These are phyloP conservation scores for Elachura formosa DNA, from an alignment of 2,113 vertebrate genomes.

Conservation along the genomic window DNA sequence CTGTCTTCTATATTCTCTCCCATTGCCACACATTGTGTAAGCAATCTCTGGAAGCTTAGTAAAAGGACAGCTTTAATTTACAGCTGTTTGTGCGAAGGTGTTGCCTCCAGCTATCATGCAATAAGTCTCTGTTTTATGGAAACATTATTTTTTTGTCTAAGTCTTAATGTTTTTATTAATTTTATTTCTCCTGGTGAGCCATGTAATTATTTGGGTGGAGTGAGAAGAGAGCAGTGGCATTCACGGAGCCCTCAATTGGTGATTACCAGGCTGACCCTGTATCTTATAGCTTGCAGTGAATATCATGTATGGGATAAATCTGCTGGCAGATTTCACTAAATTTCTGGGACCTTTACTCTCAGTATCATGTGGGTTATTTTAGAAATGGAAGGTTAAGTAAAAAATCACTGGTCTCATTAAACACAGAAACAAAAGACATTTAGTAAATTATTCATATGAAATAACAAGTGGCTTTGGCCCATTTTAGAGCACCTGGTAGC, in stretches of 20 bases:
- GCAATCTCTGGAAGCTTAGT: conserved; percentile 47
- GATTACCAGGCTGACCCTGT: background rate
- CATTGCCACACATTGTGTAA: conserved; percentile 28
- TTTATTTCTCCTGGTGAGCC: conserved; percentile 49
- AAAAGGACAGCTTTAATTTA: conserved; percentile 57
- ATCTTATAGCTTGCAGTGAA: background rate
- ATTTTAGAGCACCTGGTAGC: conserved; percentile 2
- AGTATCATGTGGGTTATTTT: background rate
- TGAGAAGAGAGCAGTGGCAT: conserved; percentile 1
- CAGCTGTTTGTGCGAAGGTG: conserved; percentile 54
- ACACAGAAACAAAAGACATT: background rate
- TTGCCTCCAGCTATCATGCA: conserved; percentile 69
- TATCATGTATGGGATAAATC: conserved; percentile 33
- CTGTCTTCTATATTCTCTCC: background rate
- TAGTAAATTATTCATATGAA: background rate
- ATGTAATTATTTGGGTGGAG: conserved; percentile 48
- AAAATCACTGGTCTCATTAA: background rate
- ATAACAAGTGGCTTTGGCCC: background rate
- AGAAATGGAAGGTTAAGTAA: background rate
- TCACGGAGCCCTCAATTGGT: background rate
- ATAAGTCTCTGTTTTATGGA: conserved; percentile 68
- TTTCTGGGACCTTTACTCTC: background rate
- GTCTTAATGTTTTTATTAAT: conserved; percentile 36
- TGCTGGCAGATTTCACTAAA: conserved; percentile 52
- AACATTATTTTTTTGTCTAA: conserved; percentile 35